Conservation (phyloP, 2,797 vertebrate species). For the Vultur gryphus region DNA sequence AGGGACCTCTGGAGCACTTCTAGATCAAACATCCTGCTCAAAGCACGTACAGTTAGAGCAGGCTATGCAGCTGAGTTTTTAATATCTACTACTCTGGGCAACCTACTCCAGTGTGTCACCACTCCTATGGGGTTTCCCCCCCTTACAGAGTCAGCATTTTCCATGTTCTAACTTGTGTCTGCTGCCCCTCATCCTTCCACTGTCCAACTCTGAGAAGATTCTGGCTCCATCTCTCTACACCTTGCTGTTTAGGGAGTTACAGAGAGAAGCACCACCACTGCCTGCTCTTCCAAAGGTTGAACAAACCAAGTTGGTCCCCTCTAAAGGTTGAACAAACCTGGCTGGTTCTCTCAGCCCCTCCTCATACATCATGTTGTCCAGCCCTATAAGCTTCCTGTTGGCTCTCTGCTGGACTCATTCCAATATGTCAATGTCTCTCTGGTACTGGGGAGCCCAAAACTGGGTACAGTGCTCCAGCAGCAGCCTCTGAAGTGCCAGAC, state of each 20-base stretch:
- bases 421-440: neutral
- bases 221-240: neutral
- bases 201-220: neutral
- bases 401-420: neutral
- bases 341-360: neutral
- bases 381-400: neutral
- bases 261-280: neutral
- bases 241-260: neutral
- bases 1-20: neutral
- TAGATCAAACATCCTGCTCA: neutral
- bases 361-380: neutral
- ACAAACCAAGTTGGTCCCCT: neutral
- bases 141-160: neutral
- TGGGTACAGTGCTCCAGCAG: neutral
- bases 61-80: neutral
- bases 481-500: neutral
- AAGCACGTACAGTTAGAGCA: neutral
- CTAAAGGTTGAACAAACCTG: neutral
- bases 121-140: fast-evolving
- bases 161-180: neutral
- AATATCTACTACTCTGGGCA: neutral
- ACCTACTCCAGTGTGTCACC: neutral
- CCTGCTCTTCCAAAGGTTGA: neutral
- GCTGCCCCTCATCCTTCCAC: neutral
- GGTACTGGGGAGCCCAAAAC: neutral